Percentiles rank a stretch among this genome's conserved stretches.
These are phyloP conservation scores for Tarsius wallacei DNA, from an alignment of 2,797 vertebrate genomes.

Conservation along the genomic window DNA sequence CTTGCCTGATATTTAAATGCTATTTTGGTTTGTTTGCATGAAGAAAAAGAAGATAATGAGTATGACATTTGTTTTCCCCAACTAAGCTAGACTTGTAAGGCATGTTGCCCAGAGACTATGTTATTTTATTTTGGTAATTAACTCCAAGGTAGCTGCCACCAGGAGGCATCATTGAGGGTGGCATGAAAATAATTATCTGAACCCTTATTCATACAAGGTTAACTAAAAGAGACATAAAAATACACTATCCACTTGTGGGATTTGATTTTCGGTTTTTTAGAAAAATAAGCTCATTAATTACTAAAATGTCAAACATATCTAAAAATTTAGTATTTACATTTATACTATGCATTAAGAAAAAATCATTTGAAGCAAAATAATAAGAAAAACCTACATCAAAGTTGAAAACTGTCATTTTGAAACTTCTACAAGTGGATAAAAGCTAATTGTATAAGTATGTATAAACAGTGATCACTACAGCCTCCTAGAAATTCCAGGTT, in stretches of 20 bases:
- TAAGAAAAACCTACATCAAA: background rate
- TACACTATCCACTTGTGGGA: background rate
- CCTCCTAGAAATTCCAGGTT: background rate
- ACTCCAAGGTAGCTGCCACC: background rate
- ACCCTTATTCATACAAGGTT: background rate
- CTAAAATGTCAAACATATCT: background rate
- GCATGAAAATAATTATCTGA: background rate
- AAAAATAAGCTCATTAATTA: constrained; percentile 36
- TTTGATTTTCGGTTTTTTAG: background rate
- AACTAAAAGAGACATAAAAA: constrained; percentile 5
- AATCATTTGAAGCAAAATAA: background rate
- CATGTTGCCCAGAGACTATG: background rate
- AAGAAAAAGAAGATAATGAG: constrained; percentile 54
- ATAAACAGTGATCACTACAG: accelerated
- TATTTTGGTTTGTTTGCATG: constrained; percentile 57
- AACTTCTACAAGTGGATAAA: background rate
- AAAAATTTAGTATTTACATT: background rate
- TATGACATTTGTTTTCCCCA: constrained; percentile 7
- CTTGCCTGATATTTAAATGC: constrained; percentile 67
- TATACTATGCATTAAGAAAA: background rate
- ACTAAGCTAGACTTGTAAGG: background rate
- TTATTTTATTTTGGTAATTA: constrained; percentile 34
- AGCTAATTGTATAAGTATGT: background rate
- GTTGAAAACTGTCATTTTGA: background rate
- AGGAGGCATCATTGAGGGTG: background rate